These are phyloP conservation scores for Acanthochromis polyacanthus DNA, from an alignment of 2,113 vertebrate genomes.

Conservation along the genomic window DNA sequence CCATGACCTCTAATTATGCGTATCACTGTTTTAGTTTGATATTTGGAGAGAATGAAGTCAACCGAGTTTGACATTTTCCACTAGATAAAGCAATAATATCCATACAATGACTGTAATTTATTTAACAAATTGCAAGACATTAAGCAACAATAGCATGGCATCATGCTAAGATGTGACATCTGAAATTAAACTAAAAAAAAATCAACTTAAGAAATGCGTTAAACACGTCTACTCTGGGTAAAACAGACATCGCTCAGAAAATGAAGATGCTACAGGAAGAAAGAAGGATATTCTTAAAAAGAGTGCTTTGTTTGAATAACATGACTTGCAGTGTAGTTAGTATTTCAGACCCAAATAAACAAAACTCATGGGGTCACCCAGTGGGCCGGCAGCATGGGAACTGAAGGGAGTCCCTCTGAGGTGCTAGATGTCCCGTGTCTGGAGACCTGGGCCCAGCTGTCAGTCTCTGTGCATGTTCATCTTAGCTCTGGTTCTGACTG, in stretches of 20 bases:
- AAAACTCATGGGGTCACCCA: slow-evolving; percentile 44
- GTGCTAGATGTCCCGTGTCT: slow-evolving; percentile 37
- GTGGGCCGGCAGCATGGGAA: slow-evolving; percentile 53
- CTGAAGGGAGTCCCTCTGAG: slow-evolving; percentile 24
- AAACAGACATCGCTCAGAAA: no score
- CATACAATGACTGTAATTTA: slow-evolving; percentile 60
- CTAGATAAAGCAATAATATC: slow-evolving; percentile 65
- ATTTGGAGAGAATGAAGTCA: slow-evolving; percentile 72
- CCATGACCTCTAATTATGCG: slow-evolving; percentile 79
- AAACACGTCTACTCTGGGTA: no score
- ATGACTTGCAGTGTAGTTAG: slow-evolving; percentile 24
- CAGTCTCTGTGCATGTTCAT: slow-evolving; percentile 48
- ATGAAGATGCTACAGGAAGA: no score
- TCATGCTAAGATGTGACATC: slow-evolving; percentile 20
- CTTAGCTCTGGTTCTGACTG: slow-evolving; percentile 61
- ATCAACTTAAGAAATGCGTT: not conserved
- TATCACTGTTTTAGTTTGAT: slow-evolving; percentile 79
- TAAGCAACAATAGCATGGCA: slow-evolving; percentile 32
- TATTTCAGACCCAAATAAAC: slow-evolving; percentile 47
- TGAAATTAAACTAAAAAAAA: not conserved
- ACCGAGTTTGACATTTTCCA: slow-evolving; percentile 76
- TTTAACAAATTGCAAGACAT: slow-evolving; percentile 61
- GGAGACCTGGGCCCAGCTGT: slow-evolving; percentile 72
- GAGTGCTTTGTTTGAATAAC: slow-evolving; percentile 13
- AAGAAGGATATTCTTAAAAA: no score